Evolutionary conservation across 2,888 invertebrate species (phyloP), one percentile per base, ranked within the genome.

Genomic region (Netelia inedita): DNA sequence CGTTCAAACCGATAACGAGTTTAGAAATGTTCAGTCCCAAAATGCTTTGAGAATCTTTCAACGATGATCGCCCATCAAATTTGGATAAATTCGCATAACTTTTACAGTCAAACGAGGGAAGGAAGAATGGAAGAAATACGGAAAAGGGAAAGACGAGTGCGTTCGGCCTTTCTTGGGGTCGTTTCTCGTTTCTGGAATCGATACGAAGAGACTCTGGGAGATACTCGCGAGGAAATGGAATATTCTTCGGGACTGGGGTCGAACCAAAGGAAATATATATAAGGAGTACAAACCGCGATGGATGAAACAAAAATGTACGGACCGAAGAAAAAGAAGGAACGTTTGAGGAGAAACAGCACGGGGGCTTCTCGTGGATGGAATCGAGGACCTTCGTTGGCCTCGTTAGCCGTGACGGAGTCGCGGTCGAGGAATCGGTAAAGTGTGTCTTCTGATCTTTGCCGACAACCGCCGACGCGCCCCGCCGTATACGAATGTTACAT

Each of bases 331-430:
- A 50, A 59, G n/a, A 19, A 57, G 9, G 35, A n/a, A 21, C 11
- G 59, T 21, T 14, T 21, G 16, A 72, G 28, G 55, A 59, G 59
- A 41, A 65, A 75, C 65, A 21, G 63, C 68, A 71, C 35, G 55
- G 28, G 61, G 61, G 53, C 53, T 16, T 23, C 16, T 16, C 10
- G 72, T 59, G 43, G 16, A 82, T 71, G 69, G 75, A 74, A 61
- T 82, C 65, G 71, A 71, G 75, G 63, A 10, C n/a, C 23, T 19
- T 53, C 69, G 19, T 21, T 61, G 50, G 69, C 69, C 81, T 82
- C 75, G 81, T 75, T 82, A 75, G 69, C 81, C 81, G 75, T 82
- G 81, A 82, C 81, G 81, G 43, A 75, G 81, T 35, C 57, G 43
- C 43, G 57, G 9, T 57, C 57, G 55, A 41, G 23, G 55, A 69